Conservation (phyloP, 2,888 invertebrate species). For the Biston stratarius region DNA sequence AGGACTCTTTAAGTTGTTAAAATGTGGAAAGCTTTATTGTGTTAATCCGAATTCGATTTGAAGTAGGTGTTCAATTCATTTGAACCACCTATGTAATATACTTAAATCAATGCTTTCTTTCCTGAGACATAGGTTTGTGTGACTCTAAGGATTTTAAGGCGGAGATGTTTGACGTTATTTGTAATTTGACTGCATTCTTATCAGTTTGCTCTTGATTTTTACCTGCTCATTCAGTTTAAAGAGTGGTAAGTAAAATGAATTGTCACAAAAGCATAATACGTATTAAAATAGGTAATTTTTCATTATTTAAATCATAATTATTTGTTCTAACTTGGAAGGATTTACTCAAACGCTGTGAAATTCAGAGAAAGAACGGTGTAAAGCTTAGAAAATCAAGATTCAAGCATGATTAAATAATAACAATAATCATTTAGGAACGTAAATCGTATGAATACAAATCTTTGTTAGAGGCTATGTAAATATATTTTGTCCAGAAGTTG, state of each 20-base stretch:
- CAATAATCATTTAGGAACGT: background rate
- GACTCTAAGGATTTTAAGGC: too few relatives aligned
- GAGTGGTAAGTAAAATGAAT: background rate
- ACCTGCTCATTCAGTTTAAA: background rate
- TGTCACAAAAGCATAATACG: background rate
- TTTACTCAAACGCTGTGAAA: background rate
- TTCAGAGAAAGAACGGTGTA: background rate
- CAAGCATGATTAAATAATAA: background rate
- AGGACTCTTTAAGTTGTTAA: too few relatives aligned
- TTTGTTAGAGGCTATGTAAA: conserved; percentile 7
- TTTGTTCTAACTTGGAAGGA: background rate
- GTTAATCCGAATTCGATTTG: too few relatives aligned
- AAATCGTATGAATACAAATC: background rate
- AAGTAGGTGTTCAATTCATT: too few relatives aligned
- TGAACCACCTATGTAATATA: too few relatives aligned
- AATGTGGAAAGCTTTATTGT: too few relatives aligned
- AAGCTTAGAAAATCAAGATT: too few relatives aligned
- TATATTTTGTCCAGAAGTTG: background rate
- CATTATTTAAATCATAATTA: background rate
- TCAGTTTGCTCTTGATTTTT: too few relatives aligned
- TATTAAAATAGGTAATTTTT: background rate
- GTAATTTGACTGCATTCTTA: too few relatives aligned
- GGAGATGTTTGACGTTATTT: too few relatives aligned
- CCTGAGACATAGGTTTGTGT: too few relatives aligned
- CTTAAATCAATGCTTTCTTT: too few relatives aligned